Evolutionary conservation across 1,140 invertebrate genomes (phyloP), one percentile per base, ranked within the genome.

Genomic region (Steinernema feltiae): DNA sequence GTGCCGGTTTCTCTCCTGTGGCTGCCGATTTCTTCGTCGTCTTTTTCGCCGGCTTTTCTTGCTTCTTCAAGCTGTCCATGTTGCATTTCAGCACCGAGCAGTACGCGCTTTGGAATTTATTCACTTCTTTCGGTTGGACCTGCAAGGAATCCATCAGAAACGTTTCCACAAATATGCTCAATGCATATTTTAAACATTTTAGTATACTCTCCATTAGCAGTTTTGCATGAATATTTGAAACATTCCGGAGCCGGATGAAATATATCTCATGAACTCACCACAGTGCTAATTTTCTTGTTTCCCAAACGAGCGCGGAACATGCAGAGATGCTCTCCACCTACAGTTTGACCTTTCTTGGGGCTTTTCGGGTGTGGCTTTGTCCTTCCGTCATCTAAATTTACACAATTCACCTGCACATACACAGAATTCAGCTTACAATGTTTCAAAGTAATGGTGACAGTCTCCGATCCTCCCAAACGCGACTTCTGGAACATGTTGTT

Each of bases 81-180:
- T 92, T 93, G n/a, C 90, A 91, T 87, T 92, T 92, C 30, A 94
- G 87, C 77, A 93, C 87, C 88, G 91, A 92, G 84, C 91, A 92
- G 87, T 93, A 94, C 0, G 92, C 91, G 80, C 91, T 89, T 87
- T 93, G 92, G 87, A 93, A 93, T 88, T 92, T 92, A 85, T 92
- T 92, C 0, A 93, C 91, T 88, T 93, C 92, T 84, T 91, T 92
- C 78, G 92, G 90, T 85, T 91, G 90, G 72, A 91, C 89, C 91
- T 91, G 82, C 78, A 87, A 88, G 78, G 35, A 41, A n/a, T n/a
- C n/a, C n/a, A n/a, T n/a, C n/a, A n/a, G n/a, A n/a, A n/a, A n/a
- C n/a, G 35, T 41, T 18, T 41, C 7, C 35, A 7, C 35, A 41
- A 41, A 41, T 7, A 41, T 41, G 35, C 35, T 18, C 7, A 7